These are phyloP conservation scores for Xenotilapia longispinis DNA, from an alignment of 2,113 vertebrate species.

Conservation along the genomic window DNA sequence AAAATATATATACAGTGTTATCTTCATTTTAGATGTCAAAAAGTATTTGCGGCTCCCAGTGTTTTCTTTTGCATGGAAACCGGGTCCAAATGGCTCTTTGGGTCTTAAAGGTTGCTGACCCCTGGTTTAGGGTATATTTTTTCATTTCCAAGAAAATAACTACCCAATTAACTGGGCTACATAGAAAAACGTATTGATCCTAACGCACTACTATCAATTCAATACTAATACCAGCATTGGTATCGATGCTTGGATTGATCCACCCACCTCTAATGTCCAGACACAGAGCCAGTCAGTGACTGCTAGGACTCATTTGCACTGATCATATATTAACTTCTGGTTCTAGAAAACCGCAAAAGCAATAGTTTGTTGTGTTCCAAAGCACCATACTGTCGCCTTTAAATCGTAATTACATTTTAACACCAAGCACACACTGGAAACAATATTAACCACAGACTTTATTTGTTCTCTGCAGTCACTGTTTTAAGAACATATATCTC, in stretches of 20 bases:
- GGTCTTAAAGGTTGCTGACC: neutral
- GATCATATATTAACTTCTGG: neutral
- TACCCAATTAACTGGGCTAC: neutral
- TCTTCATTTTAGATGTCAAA: neutral
- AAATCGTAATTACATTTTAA: neutral
- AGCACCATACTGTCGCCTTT: neutral
- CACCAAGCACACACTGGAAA: neutral
- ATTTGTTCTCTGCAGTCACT: neutral
- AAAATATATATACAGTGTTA: too few species aligned
- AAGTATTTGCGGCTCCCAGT: fast-evolving
- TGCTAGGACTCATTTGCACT: neutral
- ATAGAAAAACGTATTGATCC: neutral
- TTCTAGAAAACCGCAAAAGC: neutral
- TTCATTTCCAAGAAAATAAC: neutral
- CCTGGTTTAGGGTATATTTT: neutral
- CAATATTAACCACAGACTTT: neutral
- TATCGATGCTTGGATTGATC: neutral
- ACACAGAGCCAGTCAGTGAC: neutral
- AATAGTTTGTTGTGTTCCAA: neutral
- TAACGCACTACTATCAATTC: neutral
- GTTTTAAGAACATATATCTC: neutral
- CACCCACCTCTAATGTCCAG: neutral
- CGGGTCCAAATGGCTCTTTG: neutral
- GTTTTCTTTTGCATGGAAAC: neutral
- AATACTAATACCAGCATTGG: neutral